Evolutionary conservation across 2,888 invertebrate species (phyloP).

Genomic region (Hemaris fuciformis): DNA sequence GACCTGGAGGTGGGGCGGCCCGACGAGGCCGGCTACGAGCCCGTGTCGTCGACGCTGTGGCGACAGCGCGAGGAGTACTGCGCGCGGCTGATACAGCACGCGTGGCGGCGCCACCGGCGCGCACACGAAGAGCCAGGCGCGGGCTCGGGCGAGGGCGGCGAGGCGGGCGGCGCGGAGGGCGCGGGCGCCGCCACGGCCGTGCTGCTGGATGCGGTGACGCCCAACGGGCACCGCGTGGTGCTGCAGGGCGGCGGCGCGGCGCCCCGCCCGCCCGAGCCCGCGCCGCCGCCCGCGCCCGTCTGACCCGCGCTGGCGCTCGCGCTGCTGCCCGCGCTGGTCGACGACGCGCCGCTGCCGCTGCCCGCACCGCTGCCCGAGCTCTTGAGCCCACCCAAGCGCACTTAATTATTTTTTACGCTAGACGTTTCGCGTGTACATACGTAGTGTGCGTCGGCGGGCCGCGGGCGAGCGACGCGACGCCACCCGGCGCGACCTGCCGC

Average conservation of each 20-base stretch:
- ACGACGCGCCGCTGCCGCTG: constrained; percentile 76
- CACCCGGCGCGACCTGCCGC: constrained; percentile 43
- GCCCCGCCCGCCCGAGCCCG: constrained; percentile 94
- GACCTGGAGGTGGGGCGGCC: constrained; percentile 94
- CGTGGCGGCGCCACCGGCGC: constrained; percentile 94
- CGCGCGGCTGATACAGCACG: constrained; percentile 96
- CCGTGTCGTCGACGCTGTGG: constrained; percentile 96
- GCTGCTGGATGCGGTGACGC: constrained; percentile 90
- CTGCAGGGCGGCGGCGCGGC: constrained; percentile 93
- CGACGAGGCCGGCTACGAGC: constrained; percentile 95
- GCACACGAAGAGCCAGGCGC: constrained; percentile 80
- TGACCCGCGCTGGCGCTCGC: constrained; percentile 80
- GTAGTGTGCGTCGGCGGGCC: constrained; percentile 47
- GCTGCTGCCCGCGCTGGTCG: constrained; percentile 76
- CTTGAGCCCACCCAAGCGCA: constrained; percentile 76
- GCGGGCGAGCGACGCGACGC: constrained; percentile 55
- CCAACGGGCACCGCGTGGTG: constrained; percentile 95
- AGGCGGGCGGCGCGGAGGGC: constrained; percentile 85
- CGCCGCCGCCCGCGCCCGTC: constrained; percentile 86
- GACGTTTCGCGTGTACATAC: constrained; percentile 57
- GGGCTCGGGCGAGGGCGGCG: constrained; percentile 54
- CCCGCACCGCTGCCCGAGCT: constrained; percentile 78
- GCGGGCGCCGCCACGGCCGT: constrained; percentile 92
- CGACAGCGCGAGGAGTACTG: constrained; percentile 98
- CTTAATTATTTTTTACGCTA: constrained; percentile 73